phyloP scores from a whole-genome alignment of 2,888 invertebrate species.

The Macrosoma leucophasiata region DNA sequence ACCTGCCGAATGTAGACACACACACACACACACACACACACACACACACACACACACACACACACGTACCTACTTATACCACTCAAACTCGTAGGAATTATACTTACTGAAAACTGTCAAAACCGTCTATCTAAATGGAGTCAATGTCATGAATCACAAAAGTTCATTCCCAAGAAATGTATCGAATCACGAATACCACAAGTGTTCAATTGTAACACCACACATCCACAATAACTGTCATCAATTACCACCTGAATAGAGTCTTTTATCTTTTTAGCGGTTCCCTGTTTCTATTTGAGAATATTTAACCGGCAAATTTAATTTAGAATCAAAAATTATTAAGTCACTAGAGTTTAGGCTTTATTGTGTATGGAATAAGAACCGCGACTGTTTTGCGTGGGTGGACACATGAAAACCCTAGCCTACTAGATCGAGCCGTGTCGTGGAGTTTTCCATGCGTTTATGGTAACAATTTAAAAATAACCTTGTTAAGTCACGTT shows the following conservation, averaged over 20 bases:
- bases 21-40: no score
- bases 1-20: no score
- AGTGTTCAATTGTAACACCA: slow-evolving; percentile 14
- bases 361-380: slow-evolving; percentile 5
- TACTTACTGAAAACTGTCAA: no score
- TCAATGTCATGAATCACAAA: no score
- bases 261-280: slow-evolving; percentile 57
- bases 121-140: no score
- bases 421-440: slow-evolving; percentile 8
- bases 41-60: no score
- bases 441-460: slow-evolving; percentile 8
- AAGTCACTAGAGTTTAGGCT: slow-evolving; percentile 6
- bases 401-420: neutral
- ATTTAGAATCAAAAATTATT: neutral
- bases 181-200: slow-evolving; percentile 21
- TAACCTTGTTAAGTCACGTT: slow-evolving; percentile 13
- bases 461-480: slow-evolving; percentile 13
- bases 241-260: slow-evolving; percentile 44
- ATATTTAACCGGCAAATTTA: slow-evolving; percentile 18
- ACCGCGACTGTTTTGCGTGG: neutral
- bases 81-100: no score
- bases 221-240: slow-evolving; percentile 39
- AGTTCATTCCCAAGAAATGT: slow-evolving; percentile 11
- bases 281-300: slow-evolving; percentile 32
- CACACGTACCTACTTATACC: no score